These are phyloP conservation scores for Tragelaphus scriptus DNA, from an alignment of 2,113 vertebrate species.

Conservation along the genomic window DNA sequence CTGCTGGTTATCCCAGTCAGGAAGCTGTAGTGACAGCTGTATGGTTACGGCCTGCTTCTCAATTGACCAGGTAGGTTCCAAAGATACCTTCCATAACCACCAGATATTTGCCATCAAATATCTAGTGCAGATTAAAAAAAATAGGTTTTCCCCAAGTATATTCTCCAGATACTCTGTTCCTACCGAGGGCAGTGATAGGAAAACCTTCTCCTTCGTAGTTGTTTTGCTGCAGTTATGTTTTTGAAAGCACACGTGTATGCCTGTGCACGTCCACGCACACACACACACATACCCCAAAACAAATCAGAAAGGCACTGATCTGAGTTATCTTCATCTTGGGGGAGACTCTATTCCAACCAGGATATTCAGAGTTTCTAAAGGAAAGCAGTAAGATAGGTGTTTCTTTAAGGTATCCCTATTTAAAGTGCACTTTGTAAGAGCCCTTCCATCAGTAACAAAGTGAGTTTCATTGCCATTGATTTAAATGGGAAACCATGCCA, in stretches of 20 bases:
- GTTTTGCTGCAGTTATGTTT: not conserved
- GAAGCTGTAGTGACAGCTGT: not conserved
- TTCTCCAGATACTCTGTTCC: not conserved
- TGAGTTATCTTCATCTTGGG: not conserved
- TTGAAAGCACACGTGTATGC: not conserved
- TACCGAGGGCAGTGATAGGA: not conserved
- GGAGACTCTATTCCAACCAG: not conserved
- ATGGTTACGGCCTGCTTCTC: not conserved
- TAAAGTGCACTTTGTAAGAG: not conserved
- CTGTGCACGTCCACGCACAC: not conserved
- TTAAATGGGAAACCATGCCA: not conserved
- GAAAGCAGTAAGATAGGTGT: not conserved
- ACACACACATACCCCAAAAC: not conserved
- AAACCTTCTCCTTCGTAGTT: not conserved
- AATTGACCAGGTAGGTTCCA: not conserved
- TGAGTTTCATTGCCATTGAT: not conserved
- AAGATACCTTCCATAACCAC: not conserved
- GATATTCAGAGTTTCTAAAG: not conserved
- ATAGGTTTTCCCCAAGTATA: not conserved
- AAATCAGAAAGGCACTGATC: not conserved
- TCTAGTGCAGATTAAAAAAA: not conserved
- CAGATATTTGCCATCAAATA: not conserved
- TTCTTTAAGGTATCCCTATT: not conserved
- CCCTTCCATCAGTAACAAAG: not conserved
- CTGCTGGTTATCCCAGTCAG: not conserved